phyloP scores from a whole-genome alignment of 2,888 invertebrate genomes.

The Coenonympha arcania region DNA sequence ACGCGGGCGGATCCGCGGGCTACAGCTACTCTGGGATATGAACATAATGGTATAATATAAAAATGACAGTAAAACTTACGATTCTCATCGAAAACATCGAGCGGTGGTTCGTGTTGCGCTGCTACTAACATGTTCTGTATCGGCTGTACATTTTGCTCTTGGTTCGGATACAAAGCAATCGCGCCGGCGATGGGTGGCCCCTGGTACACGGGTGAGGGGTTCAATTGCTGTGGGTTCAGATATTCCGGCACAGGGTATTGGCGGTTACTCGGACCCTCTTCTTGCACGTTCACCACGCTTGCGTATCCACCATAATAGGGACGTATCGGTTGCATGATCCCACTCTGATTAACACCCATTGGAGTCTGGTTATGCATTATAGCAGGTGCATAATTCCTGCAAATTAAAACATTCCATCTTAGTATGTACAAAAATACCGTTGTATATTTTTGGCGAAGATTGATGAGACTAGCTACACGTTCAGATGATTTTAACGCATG shows the following conservation, averaged over 20 bases:
- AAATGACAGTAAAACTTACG: conserved; percentile 29
- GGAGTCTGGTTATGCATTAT: conserved; percentile 33
- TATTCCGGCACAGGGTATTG: conserved; percentile 32
- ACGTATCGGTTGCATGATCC: conserved; percentile 35
- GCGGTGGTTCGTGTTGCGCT: conserved; percentile 32
- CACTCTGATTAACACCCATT: conserved; percentile 33
- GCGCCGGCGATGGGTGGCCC: conserved; percentile 20
- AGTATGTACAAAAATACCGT: not conserved
- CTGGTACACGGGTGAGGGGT: conserved; percentile 27
- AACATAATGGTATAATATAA: too few relatives aligned
- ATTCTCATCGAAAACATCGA: conserved; percentile 37
- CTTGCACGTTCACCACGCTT: conserved; percentile 30
- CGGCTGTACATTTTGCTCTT: conserved; percentile 25
- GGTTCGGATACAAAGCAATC: conserved; percentile 23
- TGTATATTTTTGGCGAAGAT: too few relatives aligned
- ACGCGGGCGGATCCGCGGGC: too few relatives aligned
- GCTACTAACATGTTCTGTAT: conserved; percentile 35
- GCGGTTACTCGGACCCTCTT: conserved; percentile 31
- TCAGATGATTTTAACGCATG: too few relatives aligned
- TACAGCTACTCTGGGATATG: too few relatives aligned
- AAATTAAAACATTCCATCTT: conserved; percentile 4
- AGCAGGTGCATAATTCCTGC: conserved; percentile 31
- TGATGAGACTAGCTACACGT: too few relatives aligned
- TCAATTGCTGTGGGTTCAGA: too few relatives aligned
- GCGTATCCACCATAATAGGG: conserved; percentile 34